A percentile compares a stretch with the other conserved stretches of the same genome.
Evolutionary conservation across 30 jellyfish, hydroid and myxozoan species (phyloP).

Genomic region (Morbakka virulenta): DNA sequence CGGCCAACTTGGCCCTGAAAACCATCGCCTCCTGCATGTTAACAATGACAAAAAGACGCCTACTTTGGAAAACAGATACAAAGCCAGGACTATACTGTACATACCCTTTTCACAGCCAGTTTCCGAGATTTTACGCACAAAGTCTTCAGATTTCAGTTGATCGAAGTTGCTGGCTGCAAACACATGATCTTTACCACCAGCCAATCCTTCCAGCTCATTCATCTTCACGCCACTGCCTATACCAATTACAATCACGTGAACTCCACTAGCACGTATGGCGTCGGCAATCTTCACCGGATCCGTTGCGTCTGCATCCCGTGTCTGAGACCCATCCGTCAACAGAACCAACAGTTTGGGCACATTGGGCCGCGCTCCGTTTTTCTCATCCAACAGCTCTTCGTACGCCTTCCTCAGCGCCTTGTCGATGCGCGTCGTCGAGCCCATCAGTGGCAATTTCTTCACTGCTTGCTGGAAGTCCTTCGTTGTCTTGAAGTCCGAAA

Average conservation of each 20-base stretch:
- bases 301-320: conserved; percentile 59
- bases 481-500: conserved; percentile 26
- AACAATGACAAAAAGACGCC: too few relatives aligned
- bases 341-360: conserved; percentile 57
- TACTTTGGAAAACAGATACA: too few relatives aligned
- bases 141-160: conserved; percentile 42
- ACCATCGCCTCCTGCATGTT: too few relatives aligned
- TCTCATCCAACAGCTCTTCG: conserved; percentile 38
- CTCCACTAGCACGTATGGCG: conserved; percentile 46
- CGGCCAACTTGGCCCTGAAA: too few relatives aligned
- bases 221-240: conserved; percentile 38
- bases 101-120: conserved; percentile 29
- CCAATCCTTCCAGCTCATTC: conserved; percentile 36
- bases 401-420: conserved; percentile 50
- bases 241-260: conserved; percentile 46
- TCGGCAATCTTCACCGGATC: conserved; percentile 66
- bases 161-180: conserved; percentile 43
- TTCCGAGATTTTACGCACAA: conserved; percentile 29
- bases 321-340: conserved; percentile 78
- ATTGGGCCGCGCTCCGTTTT: conserved; percentile 69
- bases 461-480: conserved; percentile 41
- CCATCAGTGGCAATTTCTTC: conserved; percentile 50
- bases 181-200: conserved; percentile 48
- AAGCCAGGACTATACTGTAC: too few relatives aligned
- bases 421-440: conserved; percentile 74